Evolutionary conservation across 1,140 invertebrate genomes (phyloP).

Genomic region (Venturia canescens): DNA sequence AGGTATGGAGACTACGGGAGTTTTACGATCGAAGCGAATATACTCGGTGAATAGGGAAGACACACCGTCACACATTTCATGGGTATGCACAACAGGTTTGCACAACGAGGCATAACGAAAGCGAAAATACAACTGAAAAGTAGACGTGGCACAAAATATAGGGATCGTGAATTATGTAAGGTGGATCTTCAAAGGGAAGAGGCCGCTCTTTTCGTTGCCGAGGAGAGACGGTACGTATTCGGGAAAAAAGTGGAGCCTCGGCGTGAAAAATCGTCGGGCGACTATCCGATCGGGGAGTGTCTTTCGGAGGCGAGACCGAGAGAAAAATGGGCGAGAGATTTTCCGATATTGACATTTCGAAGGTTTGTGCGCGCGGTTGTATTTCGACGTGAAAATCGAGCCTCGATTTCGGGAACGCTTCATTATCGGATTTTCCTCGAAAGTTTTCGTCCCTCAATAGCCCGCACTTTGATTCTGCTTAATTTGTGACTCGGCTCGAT

Average conservation of each 20-base stretch:
- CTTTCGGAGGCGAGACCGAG: background rate
- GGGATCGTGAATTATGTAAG: background rate
- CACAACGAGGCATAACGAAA: slow-evolving; percentile 10
- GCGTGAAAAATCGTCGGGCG: slow-evolving; percentile 13
- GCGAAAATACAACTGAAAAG: background rate
- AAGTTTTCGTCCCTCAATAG: background rate
- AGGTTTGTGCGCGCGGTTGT: background rate
- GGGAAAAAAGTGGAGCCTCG: background rate
- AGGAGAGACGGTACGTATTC: background rate
- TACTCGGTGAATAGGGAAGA: too few relatives aligned
- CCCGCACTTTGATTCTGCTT: background rate
- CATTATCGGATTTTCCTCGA: background rate
- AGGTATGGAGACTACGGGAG: too few relatives aligned
- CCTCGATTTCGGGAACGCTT: background rate
- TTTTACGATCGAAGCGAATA: too few relatives aligned
- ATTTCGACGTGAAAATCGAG: background rate
- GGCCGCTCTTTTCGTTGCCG: background rate
- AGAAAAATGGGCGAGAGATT: background rate
- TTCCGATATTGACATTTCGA: background rate
- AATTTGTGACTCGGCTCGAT: background rate
- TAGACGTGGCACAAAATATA: background rate
- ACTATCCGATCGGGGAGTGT: background rate
- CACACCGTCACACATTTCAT: background rate
- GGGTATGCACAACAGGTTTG: background rate
- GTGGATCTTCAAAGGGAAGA: background rate